Conservation (phyloP, 2,888 invertebrate species). For the Yponomeuta sedellus region DNA sequence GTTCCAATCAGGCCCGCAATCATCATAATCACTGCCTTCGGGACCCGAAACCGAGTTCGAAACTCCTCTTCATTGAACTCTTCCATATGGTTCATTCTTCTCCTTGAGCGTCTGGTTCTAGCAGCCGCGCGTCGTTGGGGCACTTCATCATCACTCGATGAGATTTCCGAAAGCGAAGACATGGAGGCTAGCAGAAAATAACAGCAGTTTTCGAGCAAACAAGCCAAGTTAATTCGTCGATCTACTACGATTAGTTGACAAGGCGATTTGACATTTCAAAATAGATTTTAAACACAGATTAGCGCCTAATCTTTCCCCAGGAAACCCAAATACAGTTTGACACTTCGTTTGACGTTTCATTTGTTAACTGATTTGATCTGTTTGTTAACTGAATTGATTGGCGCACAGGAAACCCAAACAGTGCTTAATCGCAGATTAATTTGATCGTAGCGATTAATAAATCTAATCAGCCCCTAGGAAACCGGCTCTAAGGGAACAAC, state of each 20-base stretch:
- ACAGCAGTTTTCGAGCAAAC: too few species aligned
- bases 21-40: too few species aligned
- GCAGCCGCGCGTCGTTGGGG: not conserved
- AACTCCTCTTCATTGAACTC: too few species aligned
- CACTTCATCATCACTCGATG: conserved; percentile 7
- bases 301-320: not conserved
- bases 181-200: not conserved
- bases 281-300: not conserved
- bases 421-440: conserved; percentile 2
- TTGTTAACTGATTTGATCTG: conserved; percentile 3
- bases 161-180: not conserved
- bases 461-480: not conserved
- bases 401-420: not conserved
- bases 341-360: not conserved
- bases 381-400: not conserved
- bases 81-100: too few species aligned
- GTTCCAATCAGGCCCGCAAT: too few species aligned
- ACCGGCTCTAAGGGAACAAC: too few species aligned
- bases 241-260: not conserved
- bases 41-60: too few species aligned
- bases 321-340: not conserved
- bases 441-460: not conserved
- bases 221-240: too few species aligned
- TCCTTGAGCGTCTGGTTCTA: too few species aligned
- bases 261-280: not conserved